phyloP scores from a whole-genome alignment of 2,113 vertebrate species.

The Psephotus haematonotus region DNA sequence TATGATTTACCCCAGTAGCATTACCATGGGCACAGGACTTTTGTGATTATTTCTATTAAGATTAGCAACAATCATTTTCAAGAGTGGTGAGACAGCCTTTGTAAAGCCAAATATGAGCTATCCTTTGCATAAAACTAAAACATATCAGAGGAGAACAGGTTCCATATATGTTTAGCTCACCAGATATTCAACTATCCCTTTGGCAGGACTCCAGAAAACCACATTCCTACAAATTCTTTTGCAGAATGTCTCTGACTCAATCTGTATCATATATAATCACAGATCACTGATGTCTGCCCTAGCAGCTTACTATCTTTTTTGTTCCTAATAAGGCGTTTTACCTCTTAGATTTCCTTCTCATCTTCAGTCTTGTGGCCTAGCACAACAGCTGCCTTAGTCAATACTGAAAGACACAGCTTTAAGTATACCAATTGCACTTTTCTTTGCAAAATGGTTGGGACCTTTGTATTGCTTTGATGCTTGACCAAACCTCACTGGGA shows the following conservation, averaged over 20 bases:
- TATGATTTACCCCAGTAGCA: neutral
- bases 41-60: neutral
- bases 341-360: neutral
- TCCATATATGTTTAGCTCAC: neutral
- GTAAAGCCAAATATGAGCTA: neutral
- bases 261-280: neutral
- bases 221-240: neutral
- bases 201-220: neutral
- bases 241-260: neutral
- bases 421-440: neutral
- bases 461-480: neutral
- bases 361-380: neutral
- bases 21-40: neutral
- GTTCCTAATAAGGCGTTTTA: neutral
- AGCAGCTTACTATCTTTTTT: neutral
- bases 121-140: neutral
- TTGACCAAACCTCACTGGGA: neutral
- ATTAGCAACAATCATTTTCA: neutral
- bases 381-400: neutral
- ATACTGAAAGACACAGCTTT: neutral
- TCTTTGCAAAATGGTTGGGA: neutral
- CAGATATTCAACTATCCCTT: neutral
- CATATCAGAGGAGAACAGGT: neutral
- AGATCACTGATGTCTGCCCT: neutral
- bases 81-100: neutral